Evolutionary conservation across 2,113 vertebrate genomes (phyloP), one percentile per base, ranked within the genome.

Genomic region (Oxyura jamaicensis): DNA sequence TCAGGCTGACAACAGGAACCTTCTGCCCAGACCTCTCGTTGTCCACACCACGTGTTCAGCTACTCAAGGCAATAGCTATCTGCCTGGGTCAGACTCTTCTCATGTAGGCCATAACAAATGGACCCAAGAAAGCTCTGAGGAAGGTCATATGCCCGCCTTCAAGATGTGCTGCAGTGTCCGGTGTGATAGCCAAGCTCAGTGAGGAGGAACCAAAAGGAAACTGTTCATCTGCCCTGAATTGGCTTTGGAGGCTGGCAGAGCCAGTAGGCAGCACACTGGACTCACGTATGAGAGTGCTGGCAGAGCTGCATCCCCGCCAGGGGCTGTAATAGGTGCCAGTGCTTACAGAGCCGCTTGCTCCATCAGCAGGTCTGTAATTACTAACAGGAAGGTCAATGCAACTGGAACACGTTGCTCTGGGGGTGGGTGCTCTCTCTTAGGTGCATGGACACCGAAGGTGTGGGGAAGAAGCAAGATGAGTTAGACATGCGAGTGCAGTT

Each of bases 11-110:
- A 48, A 22, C 21, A 26, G 12, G 28, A 42, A 55, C 69, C 29
- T 23, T 48, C 53, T 84, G 44, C 26, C 59, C 71, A 23, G 48
- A 59, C 13, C 44, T 44, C 68, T 71, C n/a, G 41, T 60, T 72
- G n/a, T 23, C 48, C 59, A 22, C 35, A 17, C 16, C 1, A 0
- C 0, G 3, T 8, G 13, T 62, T 39, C 48, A 62, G 72, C 65
- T 16, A 14, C 48, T 41, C 0, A 35, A 3, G 82, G 59, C 69
- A 17, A 26, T 2, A 1, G 4, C 66, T 50, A 55, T 85, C 35
- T 66, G 74, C 39, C 26, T 68, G 80, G 35, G 25, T n/a, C 23
- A 63, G 53, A 3, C 10, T 77, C 15, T 71, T 83, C 36, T 42
- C 19, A 7, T 1, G 0, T 66, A 71, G 56, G 21, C 21, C 19